These are phyloP conservation scores for Lordiphosa andalusiaca DNA, from an alignment of 2,888 invertebrate species.

Conservation along the genomic window DNA sequence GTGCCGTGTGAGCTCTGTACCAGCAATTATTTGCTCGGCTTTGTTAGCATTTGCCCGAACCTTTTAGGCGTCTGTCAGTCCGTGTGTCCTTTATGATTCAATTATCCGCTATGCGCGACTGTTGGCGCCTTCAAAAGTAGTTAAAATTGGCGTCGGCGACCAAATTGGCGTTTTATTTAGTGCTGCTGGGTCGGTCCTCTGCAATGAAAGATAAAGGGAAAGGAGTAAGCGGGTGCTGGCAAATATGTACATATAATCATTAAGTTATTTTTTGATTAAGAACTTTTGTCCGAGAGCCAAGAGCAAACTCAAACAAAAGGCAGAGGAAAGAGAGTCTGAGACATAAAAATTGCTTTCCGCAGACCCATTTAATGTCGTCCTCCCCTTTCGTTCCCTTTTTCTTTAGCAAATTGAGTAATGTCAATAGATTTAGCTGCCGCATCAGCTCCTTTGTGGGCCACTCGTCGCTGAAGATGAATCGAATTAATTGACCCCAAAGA, in stretches of 20 bases:
- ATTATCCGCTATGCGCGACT: slow-evolving; percentile 46
- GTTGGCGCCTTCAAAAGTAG: slow-evolving; percentile 54
- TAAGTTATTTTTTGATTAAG: slow-evolving; percentile 72
- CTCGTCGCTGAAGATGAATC: too few species aligned
- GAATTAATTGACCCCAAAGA: too few species aligned
- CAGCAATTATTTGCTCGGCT: slow-evolving; percentile 73
- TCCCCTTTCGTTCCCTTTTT: too few species aligned
- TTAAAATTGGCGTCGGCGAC: slow-evolving; percentile 51
- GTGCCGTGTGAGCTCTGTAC: slow-evolving; percentile 16
- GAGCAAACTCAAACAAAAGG: slow-evolving; percentile 18
- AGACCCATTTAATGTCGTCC: too few species aligned
- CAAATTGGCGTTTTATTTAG: slow-evolving; percentile 22
- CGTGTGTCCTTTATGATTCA: slow-evolving; percentile 53
- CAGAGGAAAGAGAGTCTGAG: not conserved
- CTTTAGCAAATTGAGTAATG: too few species aligned
- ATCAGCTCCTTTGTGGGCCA: too few species aligned
- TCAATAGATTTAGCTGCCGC: too few species aligned
- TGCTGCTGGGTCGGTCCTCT: slow-evolving; percentile 20
- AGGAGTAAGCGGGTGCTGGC: slow-evolving; percentile 38
- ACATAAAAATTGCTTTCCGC: not conserved
- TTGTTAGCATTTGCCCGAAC: slow-evolving; percentile 65
- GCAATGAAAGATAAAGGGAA: slow-evolving; percentile 34
- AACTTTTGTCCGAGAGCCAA: slow-evolving; percentile 63
- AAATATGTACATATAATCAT: slow-evolving; percentile 65
- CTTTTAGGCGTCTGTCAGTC: slow-evolving; percentile 26